A percentile compares a stretch with the other conserved stretches of the same genome.
phyloP scores from a whole-genome alignment of 2,113 vertebrate species.

The Arvicanthis niloticus region DNA sequence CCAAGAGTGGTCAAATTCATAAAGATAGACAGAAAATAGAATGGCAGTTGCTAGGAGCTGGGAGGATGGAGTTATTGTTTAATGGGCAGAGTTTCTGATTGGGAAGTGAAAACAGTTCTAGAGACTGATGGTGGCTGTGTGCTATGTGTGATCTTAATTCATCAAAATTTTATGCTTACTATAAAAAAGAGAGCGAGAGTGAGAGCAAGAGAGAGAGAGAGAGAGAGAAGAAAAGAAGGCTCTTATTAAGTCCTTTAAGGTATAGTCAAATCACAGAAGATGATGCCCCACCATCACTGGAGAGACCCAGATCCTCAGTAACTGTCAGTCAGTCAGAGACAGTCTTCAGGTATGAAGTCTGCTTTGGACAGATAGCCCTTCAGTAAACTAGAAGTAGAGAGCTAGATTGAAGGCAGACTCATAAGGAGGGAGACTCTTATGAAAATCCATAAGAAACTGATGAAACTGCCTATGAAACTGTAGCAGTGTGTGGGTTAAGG shows the following conservation, averaged over 20 bases:
- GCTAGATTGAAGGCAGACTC: not conserved
- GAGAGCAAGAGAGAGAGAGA: too few relatives aligned
- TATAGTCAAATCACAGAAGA: not conserved
- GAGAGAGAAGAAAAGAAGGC: not conserved
- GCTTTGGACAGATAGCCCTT: not conserved
- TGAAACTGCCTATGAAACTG: not conserved
- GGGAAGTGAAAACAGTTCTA: not conserved
- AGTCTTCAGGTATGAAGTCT: not conserved
- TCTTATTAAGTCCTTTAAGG: not conserved
- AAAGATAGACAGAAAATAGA: not conserved
- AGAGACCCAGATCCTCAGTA: not conserved
- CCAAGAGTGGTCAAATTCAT: not conserved
- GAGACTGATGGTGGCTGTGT: not conserved
- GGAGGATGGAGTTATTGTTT: not conserved
- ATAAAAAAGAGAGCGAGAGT: too few relatives aligned
- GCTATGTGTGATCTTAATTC: not conserved
- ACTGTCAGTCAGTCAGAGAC: not conserved
- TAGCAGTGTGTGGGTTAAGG: not conserved
- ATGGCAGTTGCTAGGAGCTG: not conserved
- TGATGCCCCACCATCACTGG: not conserved
- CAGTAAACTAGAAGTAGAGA: not conserved
- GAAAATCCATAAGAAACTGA: not conserved
- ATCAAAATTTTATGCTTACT: not conserved
- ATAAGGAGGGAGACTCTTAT: not conserved
- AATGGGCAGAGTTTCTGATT: not conserved